phyloP scores from a whole-genome alignment of 37 sponge, comb jelly and placozoan genomes.

The Ianthella basta region DNA sequence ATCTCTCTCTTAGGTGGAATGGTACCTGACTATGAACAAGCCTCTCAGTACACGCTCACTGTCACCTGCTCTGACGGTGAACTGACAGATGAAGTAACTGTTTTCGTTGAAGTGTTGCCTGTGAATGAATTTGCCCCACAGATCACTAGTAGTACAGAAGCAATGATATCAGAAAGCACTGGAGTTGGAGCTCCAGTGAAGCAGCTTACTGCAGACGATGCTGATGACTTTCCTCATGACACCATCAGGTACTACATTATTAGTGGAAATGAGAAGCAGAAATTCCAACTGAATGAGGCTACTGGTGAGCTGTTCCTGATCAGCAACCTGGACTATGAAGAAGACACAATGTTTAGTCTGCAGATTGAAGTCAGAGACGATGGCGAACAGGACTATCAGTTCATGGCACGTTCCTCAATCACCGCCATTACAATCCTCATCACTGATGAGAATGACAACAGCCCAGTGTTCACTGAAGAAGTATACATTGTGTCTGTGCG shows the following conservation, averaged over 20 bases:
- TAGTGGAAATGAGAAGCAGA: constrained; percentile 52
- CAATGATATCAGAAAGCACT: constrained; percentile 33
- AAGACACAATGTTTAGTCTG: constrained; percentile 36
- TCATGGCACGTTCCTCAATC: constrained; percentile 15
- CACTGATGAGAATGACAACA: constrained; percentile 76
- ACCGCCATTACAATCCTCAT: constrained; percentile 42
- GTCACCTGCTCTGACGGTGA: constrained; percentile 73
- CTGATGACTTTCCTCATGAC: constrained; percentile 55
- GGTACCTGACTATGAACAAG: constrained; percentile 50
- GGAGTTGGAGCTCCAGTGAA: constrained; percentile 41
- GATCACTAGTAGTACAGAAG: constrained; percentile 26
- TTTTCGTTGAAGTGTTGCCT: constrained; percentile 53
- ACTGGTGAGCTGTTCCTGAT: constrained; percentile 54
- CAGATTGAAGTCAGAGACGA: constrained; percentile 63
- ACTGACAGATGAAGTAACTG: constrained; percentile 20
- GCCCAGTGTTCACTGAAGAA: constrained; percentile 41
- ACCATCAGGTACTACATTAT: constrained; percentile 43
- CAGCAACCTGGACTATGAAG: constrained; percentile 64
- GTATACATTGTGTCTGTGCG: neutral
- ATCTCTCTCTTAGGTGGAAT: constrained; percentile 13
- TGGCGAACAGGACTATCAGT: constrained; percentile 48
- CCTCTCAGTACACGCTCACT: constrained; percentile 17
- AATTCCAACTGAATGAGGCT: constrained; percentile 47
- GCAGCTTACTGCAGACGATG: constrained; percentile 48
- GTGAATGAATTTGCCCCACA: constrained; percentile 63